Evolutionary conservation across 1,140 invertebrate species (phyloP).

Genomic region (Agraylea sexmaculata): DNA sequence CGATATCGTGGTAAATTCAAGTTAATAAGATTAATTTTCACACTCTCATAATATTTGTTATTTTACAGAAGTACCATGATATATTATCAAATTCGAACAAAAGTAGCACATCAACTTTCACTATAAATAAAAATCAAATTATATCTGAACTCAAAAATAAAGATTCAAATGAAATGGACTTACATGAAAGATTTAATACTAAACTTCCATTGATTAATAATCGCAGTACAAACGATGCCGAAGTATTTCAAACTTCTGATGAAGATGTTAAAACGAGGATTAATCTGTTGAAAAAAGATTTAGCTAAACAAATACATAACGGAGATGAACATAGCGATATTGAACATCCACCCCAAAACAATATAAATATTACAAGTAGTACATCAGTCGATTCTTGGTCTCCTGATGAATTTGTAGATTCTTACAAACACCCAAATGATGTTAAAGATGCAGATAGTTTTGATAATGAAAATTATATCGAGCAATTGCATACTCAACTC

Average conservation of each 20-base stretch:
- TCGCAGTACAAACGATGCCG: constrained; percentile 30
- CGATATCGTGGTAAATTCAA: constrained; percentile 3
- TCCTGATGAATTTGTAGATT: background rate
- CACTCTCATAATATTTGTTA: background rate
- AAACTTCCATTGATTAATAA: constrained; percentile 25
- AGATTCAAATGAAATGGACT: constrained; percentile 35
- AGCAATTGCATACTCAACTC: constrained; percentile 1
- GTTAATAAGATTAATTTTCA: too few species aligned
- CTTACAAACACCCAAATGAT: background rate
- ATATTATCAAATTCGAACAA: constrained; percentile 6
- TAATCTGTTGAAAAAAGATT: constrained; percentile 26
- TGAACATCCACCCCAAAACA: constrained; percentile 1
- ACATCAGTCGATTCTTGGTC: background rate
- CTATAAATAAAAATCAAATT: constrained; percentile 9
- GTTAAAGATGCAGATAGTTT: background rate
- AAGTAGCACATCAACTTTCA: constrained; percentile 9
- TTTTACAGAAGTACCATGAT: constrained; percentile 6
- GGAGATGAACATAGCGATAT: constrained; percentile 14
- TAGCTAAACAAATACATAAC: constrained; percentile 23
- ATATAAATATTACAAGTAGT: background rate
- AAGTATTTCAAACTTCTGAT: constrained; percentile 29
- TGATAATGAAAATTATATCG: constrained; percentile 1
- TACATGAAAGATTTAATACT: constrained; percentile 24
- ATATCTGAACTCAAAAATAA: constrained; percentile 33
- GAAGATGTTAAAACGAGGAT: constrained; percentile 32